phyloP scores from a whole-genome alignment of 2,888 invertebrate genomes.

The Watsonalla binaria region DNA sequence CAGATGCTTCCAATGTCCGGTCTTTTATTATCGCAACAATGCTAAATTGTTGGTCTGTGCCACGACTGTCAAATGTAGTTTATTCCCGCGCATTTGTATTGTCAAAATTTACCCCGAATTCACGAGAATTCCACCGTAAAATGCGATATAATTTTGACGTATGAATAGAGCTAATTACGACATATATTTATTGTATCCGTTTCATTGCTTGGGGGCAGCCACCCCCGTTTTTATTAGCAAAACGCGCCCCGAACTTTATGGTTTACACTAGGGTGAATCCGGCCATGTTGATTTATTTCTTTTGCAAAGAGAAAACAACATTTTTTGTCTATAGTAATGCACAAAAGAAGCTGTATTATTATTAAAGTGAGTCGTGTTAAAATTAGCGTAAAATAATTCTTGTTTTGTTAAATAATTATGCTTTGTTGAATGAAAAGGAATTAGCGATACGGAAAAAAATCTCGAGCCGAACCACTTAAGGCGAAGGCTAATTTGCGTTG shows the following conservation, averaged over 20 bases:
- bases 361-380: constrained; percentile 29
- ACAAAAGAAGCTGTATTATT: constrained; percentile 17
- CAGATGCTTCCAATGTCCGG: constrained; percentile 23
- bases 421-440: constrained; percentile 30
- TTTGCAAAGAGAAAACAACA: constrained; percentile 20
- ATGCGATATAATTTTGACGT: constrained; percentile 60
- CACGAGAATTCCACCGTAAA: constrained; percentile 34
- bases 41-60: constrained; percentile 50
- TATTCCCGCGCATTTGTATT: constrained; percentile 54
- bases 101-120: constrained; percentile 38
- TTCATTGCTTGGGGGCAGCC: constrained; percentile 42
- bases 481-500: constrained; percentile 35
- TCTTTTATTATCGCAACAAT: constrained; percentile 34
- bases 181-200: constrained; percentile 74
- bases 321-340: constrained; percentile 30
- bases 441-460: constrained; percentile 27
- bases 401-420: constrained; percentile 26
- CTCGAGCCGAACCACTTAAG: constrained; percentile 28
- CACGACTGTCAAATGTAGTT: constrained; percentile 55
- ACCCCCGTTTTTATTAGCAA: constrained; percentile 60
- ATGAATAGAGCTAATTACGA: constrained; percentile 72
- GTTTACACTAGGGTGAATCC: constrained; percentile 42
- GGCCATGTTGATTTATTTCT: constrained; percentile 50
- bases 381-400: constrained; percentile 42
- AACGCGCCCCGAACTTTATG: constrained; percentile 48